A percentile compares a stretch with the other conserved stretches of the same genome.
Conservation (phyloP, 2,113 vertebrate genomes). For the Noctilio leporinus region DNA sequence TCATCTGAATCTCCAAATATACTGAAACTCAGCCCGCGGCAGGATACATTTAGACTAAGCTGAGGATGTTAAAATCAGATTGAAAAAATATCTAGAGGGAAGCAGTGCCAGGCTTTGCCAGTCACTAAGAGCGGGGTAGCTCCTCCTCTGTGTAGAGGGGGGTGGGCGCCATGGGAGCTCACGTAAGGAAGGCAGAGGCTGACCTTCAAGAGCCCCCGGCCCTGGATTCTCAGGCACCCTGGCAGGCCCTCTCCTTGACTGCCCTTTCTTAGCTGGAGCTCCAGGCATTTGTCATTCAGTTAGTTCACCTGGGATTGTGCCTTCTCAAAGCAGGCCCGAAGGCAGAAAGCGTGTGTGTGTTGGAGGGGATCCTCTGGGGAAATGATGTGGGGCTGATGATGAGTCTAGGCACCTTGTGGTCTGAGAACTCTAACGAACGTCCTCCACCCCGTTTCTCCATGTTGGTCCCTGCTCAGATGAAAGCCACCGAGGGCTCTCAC, state of each 20-base stretch:
- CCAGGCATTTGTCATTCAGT: background rate
- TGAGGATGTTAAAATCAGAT: conserved; percentile 48
- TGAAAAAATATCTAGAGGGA: background rate
- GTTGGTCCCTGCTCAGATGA: background rate
- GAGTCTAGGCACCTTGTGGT: background rate
- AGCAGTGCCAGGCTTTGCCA: background rate
- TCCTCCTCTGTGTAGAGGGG: background rate
- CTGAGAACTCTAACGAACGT: background rate
- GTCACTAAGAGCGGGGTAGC: background rate
- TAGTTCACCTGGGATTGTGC: background rate
- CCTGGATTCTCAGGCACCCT: background rate
- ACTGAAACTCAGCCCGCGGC: conserved; percentile 26
- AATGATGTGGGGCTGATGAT: background rate
- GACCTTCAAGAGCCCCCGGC: background rate
- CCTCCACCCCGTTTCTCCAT: background rate
- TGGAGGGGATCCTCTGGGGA: background rate
- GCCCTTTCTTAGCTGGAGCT: background rate
- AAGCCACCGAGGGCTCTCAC: background rate
- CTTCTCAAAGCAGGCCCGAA: background rate
- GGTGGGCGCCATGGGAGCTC: background rate
- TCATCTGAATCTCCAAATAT: conserved; percentile 50
- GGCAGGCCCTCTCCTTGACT: background rate
- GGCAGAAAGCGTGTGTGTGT: background rate
- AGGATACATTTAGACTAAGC: background rate
- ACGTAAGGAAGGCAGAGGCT: background rate